These are phyloP conservation scores for Pherbina coryleti DNA, from an alignment of 2,888 invertebrate genomes.

Conservation along the genomic window DNA sequence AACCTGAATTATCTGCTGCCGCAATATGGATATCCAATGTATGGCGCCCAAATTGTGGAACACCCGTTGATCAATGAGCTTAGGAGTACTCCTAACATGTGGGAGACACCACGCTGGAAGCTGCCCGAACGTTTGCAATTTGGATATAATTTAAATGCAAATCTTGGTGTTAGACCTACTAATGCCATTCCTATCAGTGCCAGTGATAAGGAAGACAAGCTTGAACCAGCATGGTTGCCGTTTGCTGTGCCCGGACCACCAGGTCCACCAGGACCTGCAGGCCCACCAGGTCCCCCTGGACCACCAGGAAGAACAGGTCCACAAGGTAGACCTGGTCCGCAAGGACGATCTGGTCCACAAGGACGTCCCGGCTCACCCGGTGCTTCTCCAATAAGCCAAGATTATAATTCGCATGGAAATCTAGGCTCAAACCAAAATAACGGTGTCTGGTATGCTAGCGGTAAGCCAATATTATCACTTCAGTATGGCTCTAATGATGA, in stretches of 20 bases:
- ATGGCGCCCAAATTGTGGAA: constrained; percentile 51
- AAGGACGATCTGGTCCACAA: constrained; percentile 42
- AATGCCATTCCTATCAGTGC: not conserved
- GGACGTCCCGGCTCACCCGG: constrained; percentile 45
- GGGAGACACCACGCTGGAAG: constrained; percentile 50
- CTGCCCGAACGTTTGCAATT: constrained; percentile 53
- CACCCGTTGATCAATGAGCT: constrained; percentile 44
- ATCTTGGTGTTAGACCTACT: constrained; percentile 48
- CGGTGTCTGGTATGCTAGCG: constrained; percentile 46
- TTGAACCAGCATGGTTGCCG: constrained; percentile 44
- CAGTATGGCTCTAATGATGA: constrained; percentile 34
- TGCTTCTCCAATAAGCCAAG: constrained; percentile 13
- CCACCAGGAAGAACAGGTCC: constrained; percentile 45
- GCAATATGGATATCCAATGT: constrained; percentile 53
- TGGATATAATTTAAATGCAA: constrained; percentile 60
- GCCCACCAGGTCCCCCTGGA: constrained; percentile 48
- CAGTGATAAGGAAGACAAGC: constrained; percentile 36
- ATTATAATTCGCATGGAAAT: constrained; percentile 13
- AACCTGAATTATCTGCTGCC: constrained; percentile 59
- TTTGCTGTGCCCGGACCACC: constrained; percentile 47
- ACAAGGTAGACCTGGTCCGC: constrained; percentile 43
- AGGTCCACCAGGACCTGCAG: constrained; percentile 48
- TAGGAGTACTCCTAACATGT: constrained; percentile 45
- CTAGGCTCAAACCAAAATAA: constrained; percentile 39
- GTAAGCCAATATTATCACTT: constrained; percentile 42